Conservation (phyloP, 2,888 invertebrate species). For the Trachelus iudaicus region DNA sequence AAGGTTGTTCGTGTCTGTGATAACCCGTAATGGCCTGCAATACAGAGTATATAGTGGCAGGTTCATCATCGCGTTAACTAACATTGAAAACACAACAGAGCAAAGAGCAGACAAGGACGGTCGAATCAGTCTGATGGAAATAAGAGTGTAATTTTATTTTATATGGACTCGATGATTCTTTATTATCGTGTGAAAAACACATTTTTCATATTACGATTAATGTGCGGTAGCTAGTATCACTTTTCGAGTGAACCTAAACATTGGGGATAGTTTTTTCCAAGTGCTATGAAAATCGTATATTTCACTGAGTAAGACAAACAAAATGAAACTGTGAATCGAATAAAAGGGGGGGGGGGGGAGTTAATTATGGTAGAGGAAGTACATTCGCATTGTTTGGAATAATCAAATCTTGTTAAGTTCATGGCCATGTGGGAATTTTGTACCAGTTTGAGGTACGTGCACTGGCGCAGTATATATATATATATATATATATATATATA, state of each 20-base stretch:
- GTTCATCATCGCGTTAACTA: neutral
- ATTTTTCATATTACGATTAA: neutral
- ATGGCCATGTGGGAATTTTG: too few relatives aligned
- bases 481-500: too few relatives aligned
- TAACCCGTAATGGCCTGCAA: neutral
- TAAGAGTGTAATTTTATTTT: neutral
- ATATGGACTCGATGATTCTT: neutral
- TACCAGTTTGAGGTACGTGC: too few relatives aligned
- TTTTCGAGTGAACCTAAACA: neutral
- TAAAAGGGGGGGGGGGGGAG: too few relatives aligned
- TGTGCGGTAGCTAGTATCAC: neutral
- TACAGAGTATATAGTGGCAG: neutral
- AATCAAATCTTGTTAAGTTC: too few relatives aligned
- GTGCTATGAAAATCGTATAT: neutral
- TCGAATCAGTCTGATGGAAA: neutral
- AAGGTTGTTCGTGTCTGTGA: neutral
- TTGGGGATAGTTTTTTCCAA: neutral
- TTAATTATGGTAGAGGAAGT: too few relatives aligned
- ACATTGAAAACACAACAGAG: neutral
- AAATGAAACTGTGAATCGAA: neutral
- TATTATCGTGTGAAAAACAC: neutral
- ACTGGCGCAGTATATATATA: too few relatives aligned
- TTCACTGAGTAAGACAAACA: neutral
- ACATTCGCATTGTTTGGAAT: too few relatives aligned
- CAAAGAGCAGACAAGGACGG: neutral